Evolutionary conservation across 2,888 invertebrate species (phyloP), one percentile per base, ranked within the genome.

Genomic region (Andrena flavipes): DNA sequence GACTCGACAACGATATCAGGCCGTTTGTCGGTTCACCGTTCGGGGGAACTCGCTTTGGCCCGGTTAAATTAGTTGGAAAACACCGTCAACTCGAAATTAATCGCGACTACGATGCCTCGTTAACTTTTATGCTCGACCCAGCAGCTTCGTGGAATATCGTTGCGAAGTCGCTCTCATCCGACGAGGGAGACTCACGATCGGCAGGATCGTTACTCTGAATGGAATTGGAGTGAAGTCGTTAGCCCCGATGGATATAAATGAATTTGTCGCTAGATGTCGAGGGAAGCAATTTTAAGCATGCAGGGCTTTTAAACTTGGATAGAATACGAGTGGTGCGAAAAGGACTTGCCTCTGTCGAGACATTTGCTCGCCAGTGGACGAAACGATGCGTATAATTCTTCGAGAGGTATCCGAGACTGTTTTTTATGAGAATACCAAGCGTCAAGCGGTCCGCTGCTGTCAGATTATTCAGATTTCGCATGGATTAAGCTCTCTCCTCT

Each of bases 31-130:
- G 69, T 30, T 71, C 71, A 49, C 30, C 82, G 82, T 71, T 56
- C 56, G 51, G 65, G 56, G 63, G 63, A 67, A 69, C 63, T n/a
- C 63, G 42, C 72, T 73, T 63, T 73, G 49, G 42, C 63, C 30
- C 35, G 29, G 67, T 54, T 56, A 62, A 63, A 80, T 80, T 80
- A 67, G 48, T 62, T 26, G 80, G 80, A 68, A 80, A 80, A 80
- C 72, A 80, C 48, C 67, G 35, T 13, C 48, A 49, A 59, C 42
- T 49, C 54, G 80, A 73, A 63, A 73, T 49, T 68, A 65, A 82
- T 82, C 70, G 48, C 49, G 70, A 33, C 51, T 5, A 10, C 63
- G 64, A 29, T 78, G 63, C 23, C 72, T 80, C 65, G 65, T 72
- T 72, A 59, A 69, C 69, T 49, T 78, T 35, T 49, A 26, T 48